A percentile compares a stretch with the other conserved stretches of the same genome.
These are phyloP conservation scores for Ondatra zibethicus DNA, from an alignment of 2,113 vertebrate species.

Conservation along the genomic window DNA sequence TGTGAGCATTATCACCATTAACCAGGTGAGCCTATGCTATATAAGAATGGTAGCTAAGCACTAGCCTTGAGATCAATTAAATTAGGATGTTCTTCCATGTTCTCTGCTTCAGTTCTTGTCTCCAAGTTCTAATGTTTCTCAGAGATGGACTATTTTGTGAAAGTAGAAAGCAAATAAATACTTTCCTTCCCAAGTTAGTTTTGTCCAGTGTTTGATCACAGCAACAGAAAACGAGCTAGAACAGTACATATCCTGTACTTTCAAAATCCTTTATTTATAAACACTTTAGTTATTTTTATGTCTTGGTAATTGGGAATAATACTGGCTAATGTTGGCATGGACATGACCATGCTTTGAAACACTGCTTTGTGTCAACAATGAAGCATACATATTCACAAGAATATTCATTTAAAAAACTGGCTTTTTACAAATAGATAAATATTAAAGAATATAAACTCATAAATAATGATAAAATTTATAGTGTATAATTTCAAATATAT, in stretches of 20 bases:
- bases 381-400: neutral
- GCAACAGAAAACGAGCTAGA: neutral
- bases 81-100: neutral
- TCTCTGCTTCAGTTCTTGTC: neutral
- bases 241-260: too few relatives aligned
- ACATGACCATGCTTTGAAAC: neutral
- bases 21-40: neutral
- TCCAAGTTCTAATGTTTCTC: neutral
- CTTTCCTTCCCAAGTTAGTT: neutral
- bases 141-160: neutral
- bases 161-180: neutral
- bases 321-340: neutral
- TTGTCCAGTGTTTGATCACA: neutral
- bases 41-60: neutral
- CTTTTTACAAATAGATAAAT: conserved; percentile 4
- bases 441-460: too few relatives aligned
- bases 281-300: neutral
- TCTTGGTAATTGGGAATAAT: neutral
- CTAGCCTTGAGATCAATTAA: neutral
- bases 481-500: conserved; percentile 22
- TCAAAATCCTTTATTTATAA: neutral
- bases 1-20: neutral
- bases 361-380: neutral
- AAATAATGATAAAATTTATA: neutral
- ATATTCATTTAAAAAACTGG: neutral